A percentile compares a stretch with the other conserved stretches of the same genome.
phyloP scores from a whole-genome alignment of 2,888 invertebrate species.

The Lamproptera curius region DNA sequence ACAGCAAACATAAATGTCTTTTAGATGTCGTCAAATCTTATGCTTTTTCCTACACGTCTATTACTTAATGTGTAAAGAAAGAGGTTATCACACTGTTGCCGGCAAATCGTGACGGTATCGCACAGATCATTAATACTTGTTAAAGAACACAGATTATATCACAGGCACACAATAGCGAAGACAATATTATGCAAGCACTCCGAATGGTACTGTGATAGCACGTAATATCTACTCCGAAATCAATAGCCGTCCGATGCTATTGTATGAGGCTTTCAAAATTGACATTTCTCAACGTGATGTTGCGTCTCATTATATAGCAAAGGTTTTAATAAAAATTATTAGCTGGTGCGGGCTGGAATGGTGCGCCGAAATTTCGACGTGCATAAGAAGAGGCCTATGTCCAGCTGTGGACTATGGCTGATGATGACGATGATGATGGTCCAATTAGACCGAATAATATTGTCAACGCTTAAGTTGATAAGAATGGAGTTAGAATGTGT shows the following conservation, averaged over 20 bases:
- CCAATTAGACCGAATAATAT: too few species aligned
- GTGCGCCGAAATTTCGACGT: too few species aligned
- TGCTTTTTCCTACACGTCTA: too few species aligned
- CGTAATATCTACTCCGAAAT: conserved; percentile 3
- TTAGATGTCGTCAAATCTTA: too few species aligned
- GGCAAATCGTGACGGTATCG: not conserved
- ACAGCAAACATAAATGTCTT: too few species aligned
- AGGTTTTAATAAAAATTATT: too few species aligned
- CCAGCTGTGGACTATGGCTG: too few species aligned
- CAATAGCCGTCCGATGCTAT: conserved; percentile 3
- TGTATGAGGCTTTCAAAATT: conserved; percentile 12
- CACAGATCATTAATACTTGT: conserved; percentile 5
- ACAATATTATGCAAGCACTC: conserved; percentile 4
- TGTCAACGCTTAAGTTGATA: too few species aligned
- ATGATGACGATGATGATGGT: too few species aligned
- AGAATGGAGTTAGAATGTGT: too few species aligned
- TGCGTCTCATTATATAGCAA: not conserved
- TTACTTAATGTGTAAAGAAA: not conserved
- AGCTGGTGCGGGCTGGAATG: too few species aligned
- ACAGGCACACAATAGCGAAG: conserved; percentile 6
- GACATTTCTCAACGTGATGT: conserved; percentile 2
- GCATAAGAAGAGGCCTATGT: too few species aligned
- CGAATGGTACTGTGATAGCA: conserved; percentile 8
- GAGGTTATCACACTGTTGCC: not conserved
- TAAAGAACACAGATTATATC: conserved; percentile 13